Evolutionary conservation across 2,888 invertebrate species (phyloP).

Genomic region (Brachyptera putata): DNA sequence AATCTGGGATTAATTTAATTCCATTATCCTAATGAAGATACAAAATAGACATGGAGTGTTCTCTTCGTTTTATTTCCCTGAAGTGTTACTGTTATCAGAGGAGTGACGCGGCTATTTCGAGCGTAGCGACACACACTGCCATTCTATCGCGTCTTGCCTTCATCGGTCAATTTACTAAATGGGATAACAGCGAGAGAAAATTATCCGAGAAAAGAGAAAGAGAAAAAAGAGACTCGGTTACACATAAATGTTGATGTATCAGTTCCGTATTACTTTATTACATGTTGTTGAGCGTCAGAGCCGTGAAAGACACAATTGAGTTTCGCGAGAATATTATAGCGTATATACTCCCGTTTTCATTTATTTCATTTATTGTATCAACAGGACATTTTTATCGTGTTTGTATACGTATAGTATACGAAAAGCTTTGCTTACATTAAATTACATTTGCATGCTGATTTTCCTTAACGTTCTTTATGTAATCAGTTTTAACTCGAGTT

Average conservation of each 20-base stretch:
- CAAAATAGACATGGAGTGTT: constrained; percentile 44
- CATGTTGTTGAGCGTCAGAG: too few relatives aligned
- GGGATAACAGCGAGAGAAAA: not conserved
- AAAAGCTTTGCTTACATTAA: too few relatives aligned
- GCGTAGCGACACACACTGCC: not conserved
- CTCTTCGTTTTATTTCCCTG: constrained; percentile 29
- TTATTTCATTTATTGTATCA: too few relatives aligned
- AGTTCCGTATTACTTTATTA: too few relatives aligned
- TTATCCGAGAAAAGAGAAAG: not conserved
- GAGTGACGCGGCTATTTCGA: not conserved
- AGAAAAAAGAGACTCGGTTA: not conserved
- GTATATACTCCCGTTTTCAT: too few relatives aligned
- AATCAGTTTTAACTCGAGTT: too few relatives aligned
- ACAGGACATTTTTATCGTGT: too few relatives aligned
- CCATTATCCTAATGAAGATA: constrained; percentile 55
- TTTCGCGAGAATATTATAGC: too few relatives aligned
- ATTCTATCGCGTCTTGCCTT: constrained; percentile 10
- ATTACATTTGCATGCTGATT: too few relatives aligned
- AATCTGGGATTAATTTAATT: constrained; percentile 51
- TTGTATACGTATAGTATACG: too few relatives aligned
- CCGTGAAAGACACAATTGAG: too few relatives aligned
- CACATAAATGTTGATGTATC: not conserved
- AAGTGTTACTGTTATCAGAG: constrained; percentile 28
- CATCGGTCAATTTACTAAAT: constrained; percentile 29
- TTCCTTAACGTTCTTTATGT: too few relatives aligned